A percentile compares a stretch with the other conserved stretches of the same genome.
phyloP scores from a whole-genome alignment of 2,888 invertebrate species.

The Ophonus ardosiacus region DNA sequence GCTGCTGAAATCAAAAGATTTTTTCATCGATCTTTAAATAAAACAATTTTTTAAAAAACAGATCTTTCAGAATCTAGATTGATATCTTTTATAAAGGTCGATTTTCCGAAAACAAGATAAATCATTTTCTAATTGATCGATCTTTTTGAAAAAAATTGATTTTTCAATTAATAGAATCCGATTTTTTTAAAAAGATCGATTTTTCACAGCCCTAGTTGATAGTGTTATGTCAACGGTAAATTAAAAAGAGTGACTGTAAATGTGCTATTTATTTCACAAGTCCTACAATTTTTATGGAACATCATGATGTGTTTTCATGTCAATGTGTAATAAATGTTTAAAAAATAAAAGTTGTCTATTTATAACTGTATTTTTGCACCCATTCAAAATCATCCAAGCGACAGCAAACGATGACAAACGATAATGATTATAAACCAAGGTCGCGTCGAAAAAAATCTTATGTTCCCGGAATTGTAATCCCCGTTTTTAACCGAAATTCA shows the following conservation, averaged over 20 bases:
- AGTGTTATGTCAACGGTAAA: neutral
- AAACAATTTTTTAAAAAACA: too few species aligned
- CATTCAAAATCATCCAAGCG: too few species aligned
- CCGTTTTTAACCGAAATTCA: slow-evolving; percentile 6
- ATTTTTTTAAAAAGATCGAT: too few species aligned
- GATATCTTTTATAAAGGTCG: too few species aligned
- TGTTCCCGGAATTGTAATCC: neutral
- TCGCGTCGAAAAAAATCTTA: neutral
- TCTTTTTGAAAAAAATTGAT: too few species aligned
- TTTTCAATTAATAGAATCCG: too few species aligned
- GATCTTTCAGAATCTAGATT: too few species aligned
- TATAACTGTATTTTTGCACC: neutral
- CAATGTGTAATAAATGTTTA: slow-evolving; percentile 56
- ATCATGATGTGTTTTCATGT: slow-evolving; percentile 41
- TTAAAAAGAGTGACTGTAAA: slow-evolving; percentile 25
- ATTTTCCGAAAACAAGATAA: too few species aligned
- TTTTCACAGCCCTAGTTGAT: too few species aligned
- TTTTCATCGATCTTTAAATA: too few species aligned
- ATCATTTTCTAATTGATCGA: too few species aligned
- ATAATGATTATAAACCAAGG: neutral
- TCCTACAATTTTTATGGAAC: slow-evolving; percentile 41
- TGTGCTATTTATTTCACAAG: slow-evolving; percentile 51
- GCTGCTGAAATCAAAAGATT: too few species aligned
- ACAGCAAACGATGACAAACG: neutral
- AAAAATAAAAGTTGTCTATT: slow-evolving; percentile 35